Evolutionary conservation across 2,888 invertebrate genomes (phyloP).

Genomic region (Nemurella pictetii): DNA sequence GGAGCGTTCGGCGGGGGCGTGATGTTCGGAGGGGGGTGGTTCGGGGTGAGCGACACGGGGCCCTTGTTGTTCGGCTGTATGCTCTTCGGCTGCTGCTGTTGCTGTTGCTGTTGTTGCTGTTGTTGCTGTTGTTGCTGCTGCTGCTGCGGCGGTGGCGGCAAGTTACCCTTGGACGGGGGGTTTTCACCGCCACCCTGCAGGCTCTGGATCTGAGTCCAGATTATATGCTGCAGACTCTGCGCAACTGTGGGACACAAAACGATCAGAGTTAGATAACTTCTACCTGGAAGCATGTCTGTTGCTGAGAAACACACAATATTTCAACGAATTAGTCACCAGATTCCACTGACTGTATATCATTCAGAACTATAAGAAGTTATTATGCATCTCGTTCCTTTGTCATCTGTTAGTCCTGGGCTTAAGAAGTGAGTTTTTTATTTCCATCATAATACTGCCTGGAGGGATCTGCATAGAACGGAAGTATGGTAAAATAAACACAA

Average conservation of each 20-base stretch:
- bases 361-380: too few species aligned
- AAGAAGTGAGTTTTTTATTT: too few species aligned
- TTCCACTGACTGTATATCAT: too few species aligned
- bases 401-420: too few species aligned
- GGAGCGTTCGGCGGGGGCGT: constrained; percentile 35
- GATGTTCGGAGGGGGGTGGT: constrained; percentile 7
- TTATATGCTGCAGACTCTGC: constrained; percentile 53
- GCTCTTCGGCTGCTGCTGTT: too few species aligned
- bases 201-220: constrained; percentile 52
- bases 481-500: too few species aligned
- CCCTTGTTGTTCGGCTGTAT: constrained; percentile 13
- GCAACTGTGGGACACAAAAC: constrained; percentile 49
- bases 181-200: constrained; percentile 47
- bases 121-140: too few species aligned
- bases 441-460: too few species aligned
- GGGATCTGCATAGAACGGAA: too few species aligned
- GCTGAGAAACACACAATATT: too few species aligned
- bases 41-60: not conserved
- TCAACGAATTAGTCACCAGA: too few species aligned
- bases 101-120: constrained; percentile 11
- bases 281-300: constrained; percentile 18
- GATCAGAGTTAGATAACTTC: not conserved
- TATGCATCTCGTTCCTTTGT: too few species aligned
- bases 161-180: constrained; percentile 42
- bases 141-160: constrained; percentile 38